phyloP scores from a whole-genome alignment of 1,140 invertebrate species.

The Onthophagus taurus region DNA sequence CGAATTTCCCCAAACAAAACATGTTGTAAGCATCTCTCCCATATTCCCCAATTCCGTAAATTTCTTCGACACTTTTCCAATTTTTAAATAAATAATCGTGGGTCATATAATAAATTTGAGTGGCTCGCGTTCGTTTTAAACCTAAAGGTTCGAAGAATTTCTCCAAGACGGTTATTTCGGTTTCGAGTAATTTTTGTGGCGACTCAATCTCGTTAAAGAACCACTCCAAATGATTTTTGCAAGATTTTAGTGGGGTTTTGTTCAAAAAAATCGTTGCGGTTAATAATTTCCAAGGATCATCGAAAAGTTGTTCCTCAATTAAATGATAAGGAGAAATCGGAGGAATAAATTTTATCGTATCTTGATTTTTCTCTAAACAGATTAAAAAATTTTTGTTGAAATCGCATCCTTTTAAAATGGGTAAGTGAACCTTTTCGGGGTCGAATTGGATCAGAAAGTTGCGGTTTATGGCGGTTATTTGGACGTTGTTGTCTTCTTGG shows the following conservation, averaged over 20 bases:
- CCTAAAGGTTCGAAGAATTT: slow-evolving; percentile 43
- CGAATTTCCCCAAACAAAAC: slow-evolving; percentile 45
- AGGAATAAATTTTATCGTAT: no score
- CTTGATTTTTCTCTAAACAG: no score
- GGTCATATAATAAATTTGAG: slow-evolving; percentile 45
- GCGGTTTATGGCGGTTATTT: slow-evolving; percentile 17
- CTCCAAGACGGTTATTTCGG: slow-evolving; percentile 37
- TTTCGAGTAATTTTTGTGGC: slow-evolving; percentile 39
- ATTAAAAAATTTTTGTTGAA: no score
- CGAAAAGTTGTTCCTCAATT: slow-evolving; percentile 43
- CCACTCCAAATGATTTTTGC: slow-evolving; percentile 39
- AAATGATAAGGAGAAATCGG: slow-evolving; percentile 44
- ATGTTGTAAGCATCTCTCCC: slow-evolving; percentile 47
- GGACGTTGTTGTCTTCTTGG: slow-evolving; percentile 15
- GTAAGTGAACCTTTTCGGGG: background rate
- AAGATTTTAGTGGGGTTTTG: slow-evolving; percentile 42
- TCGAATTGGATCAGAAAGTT: slow-evolving; percentile 8
- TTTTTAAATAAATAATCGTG: slow-evolving; percentile 44
- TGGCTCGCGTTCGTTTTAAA: slow-evolving; percentile 36
- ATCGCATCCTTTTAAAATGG: no score
- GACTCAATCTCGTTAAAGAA: slow-evolving; percentile 43
- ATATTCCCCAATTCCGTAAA: slow-evolving; percentile 46
- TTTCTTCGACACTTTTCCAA: slow-evolving; percentile 44
- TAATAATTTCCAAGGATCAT: slow-evolving; percentile 45
- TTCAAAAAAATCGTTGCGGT: slow-evolving; percentile 46